These are phyloP conservation scores for Xylota sylvarum DNA, from an alignment of 2,888 invertebrate genomes.

Conservation along the genomic window DNA sequence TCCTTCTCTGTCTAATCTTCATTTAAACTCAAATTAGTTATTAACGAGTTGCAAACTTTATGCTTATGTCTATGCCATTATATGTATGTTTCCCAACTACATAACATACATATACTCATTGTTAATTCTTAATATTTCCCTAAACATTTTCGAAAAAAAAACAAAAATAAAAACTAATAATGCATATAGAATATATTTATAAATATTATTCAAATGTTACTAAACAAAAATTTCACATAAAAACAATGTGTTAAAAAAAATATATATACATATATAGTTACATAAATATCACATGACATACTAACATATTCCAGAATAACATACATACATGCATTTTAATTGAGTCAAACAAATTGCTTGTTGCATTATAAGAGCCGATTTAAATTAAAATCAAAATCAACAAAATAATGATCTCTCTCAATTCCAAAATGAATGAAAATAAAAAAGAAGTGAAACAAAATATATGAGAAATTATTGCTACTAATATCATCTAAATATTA, in stretches of 20 bases:
- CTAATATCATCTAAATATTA: constrained; percentile 53
- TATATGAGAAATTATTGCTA: constrained; percentile 20
- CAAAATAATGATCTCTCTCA: constrained; percentile 2
- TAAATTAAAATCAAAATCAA: constrained; percentile 8
- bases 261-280: constrained; percentile 49
- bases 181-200: constrained; percentile 21
- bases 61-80: constrained; percentile 16
- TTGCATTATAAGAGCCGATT: constrained; percentile 23
- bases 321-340: constrained; percentile 50
- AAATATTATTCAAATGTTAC: constrained; percentile 70
- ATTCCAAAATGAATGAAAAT: not conserved
- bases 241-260: constrained; percentile 38
- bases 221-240: constrained; percentile 54
- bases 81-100: not conserved
- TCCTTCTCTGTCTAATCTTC: not conserved
- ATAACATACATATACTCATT: not conserved
- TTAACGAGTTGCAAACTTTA: not conserved
- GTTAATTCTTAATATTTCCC: constrained; percentile 36
- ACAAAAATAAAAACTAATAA: not conserved
- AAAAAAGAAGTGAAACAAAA: not conserved
- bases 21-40: not conserved
- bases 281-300: constrained; percentile 51
- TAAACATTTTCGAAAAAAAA: not conserved
- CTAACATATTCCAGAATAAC: constrained; percentile 62
- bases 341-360: constrained; percentile 42